A percentile compares a stretch with the other conserved stretches of the same genome.
Evolutionary conservation across 1,140 invertebrate species (phyloP).

Genomic region (Hermatobates lingyangjiaoensis): DNA sequence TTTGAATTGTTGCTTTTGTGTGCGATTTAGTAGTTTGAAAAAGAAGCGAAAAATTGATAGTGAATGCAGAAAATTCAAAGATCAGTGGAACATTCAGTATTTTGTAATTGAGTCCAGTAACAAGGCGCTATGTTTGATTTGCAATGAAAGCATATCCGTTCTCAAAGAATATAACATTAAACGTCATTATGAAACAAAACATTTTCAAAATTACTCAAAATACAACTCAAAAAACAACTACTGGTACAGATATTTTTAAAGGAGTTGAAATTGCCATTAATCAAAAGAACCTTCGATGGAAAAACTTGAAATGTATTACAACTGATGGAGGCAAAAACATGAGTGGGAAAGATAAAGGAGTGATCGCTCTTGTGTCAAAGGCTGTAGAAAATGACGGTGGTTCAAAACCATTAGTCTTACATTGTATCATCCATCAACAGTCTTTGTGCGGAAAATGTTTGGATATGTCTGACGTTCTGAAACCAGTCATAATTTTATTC

Average conservation of each 20-base stretch:
- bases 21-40: not conserved
- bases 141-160: no score
- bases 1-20: not conserved
- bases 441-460: constrained; percentile 19
- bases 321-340: constrained; percentile 13
- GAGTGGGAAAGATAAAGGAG: constrained; percentile 20
- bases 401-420: constrained; percentile 16
- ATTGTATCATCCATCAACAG: constrained; percentile 17
- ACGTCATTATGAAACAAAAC: no score
- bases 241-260: not conserved
- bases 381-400: constrained; percentile 17
- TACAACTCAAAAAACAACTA: no score
- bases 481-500: constrained; percentile 18
- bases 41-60: not conserved
- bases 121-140: no score
- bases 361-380: constrained; percentile 17
- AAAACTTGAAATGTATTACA: constrained; percentile 15
- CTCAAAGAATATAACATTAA: no score
- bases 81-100: constrained; percentile 1
- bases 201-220: no score
- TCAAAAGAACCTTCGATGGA: constrained; percentile 12
- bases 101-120: no score
- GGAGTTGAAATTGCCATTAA: not conserved
- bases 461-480: constrained; percentile 19
- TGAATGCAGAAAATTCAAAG: not conserved